Conservation (phyloP, 2,113 vertebrate species). For the Eublepharis macularius region DNA sequence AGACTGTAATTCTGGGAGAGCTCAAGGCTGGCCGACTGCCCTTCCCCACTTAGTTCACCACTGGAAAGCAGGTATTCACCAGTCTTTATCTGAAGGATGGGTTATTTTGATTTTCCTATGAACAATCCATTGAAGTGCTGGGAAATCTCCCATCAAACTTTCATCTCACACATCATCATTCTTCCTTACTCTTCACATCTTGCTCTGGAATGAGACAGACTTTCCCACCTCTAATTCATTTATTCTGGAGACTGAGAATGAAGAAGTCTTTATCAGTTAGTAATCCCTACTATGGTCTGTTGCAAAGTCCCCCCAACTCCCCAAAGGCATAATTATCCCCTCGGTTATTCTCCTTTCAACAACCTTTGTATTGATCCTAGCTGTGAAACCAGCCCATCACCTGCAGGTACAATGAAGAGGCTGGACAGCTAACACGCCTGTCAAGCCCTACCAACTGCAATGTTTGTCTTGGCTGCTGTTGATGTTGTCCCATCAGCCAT, state of each 20-base stretch:
- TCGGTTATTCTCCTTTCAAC: background rate
- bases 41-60: background rate
- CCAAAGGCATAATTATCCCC: conserved; percentile 5
- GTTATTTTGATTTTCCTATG: background rate
- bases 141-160: background rate
- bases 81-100: background rate
- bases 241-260: conserved; percentile 10
- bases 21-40: too few relatives aligned
- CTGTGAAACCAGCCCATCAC: conserved; percentile 5
- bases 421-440: conserved; percentile 10
- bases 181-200: background rate
- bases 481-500: conserved; percentile 12
- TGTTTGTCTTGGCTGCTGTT: conserved; percentile 31
- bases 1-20: too few relatives aligned
- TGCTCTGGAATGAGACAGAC: background rate
- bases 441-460: background rate
- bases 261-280: conserved; percentile 1
- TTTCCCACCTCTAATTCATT: conserved; percentile 11
- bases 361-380: conserved; percentile 3
- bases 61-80: background rate
- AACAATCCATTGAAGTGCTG: background rate
- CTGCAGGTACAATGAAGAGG: background rate
- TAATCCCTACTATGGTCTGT: background rate
- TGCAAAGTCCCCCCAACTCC: conserved; percentile 5
- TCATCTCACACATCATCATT: conserved; percentile 3